Base-by-base conservation (phyloP, 1,140 invertebrate species). In the Drosophila ironensis region DNA sequence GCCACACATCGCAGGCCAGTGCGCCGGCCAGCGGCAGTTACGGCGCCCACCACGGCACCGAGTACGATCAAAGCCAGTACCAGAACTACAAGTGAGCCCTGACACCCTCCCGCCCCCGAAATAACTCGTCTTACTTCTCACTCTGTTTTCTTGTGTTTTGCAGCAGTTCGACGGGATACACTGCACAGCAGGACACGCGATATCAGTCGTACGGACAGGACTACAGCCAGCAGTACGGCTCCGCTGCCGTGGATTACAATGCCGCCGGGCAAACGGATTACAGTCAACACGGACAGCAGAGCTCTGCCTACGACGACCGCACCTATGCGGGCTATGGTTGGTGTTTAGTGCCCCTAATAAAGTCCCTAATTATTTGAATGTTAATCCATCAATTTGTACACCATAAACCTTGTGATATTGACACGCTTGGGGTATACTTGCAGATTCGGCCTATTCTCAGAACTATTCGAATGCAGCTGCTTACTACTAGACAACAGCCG, bases 11-110 rank as follows among this genome's bases (percentile, higher is more conserved):
- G 14, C 66, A 84, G 33, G n/a, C 77, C 2, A 70, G 59, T 38
- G 61, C 84, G 8, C 66, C 86, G 3, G 72, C 88, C 11, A 89
- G 60, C 46, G 80, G 54, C 27, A 84, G 72, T 37, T 89, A 89
- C 61, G 68, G 78, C 2, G 47, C 72, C 16, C 80, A 81, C 47
- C 72, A 81, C 16, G 61, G 61, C 25, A 60, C 70, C 8, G 88
- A 89, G 19, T 89, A 89, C 48, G 88, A 89, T 72, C 88, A 88
- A 45, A 89, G 82, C 57, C 88, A 89, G 60, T 89, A 89, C 44
- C 87, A 88, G 44, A 66, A 57, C 40, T 89, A 89, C 59, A 87
- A 77, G 88, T 89, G 63, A 44, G 72, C 64, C 6, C 14, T 0
- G 6, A 17, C 6, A 9, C 11, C 5, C 2, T 7, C 12, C 4